These are phyloP conservation scores for Euproctis similis DNA, from an alignment of 2,888 invertebrate genomes.

Conservation along the genomic window DNA sequence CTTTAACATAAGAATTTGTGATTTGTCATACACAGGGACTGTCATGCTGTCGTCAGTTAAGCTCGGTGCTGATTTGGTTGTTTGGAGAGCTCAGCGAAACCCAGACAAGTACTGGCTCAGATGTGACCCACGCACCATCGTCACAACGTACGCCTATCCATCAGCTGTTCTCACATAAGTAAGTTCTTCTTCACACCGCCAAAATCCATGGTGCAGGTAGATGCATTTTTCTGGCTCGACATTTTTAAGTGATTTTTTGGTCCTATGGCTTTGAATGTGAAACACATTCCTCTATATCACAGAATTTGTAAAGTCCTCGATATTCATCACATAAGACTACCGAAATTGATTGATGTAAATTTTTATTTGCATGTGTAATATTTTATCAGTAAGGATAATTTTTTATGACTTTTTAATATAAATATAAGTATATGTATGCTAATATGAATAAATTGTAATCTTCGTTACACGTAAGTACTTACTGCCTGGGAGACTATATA, in stretches of 20 bases:
- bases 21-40: slow-evolving; percentile 52
- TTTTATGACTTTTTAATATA: no score
- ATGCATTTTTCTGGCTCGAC: no score
- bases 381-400: no score
- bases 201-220: no score
- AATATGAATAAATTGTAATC: not conserved
- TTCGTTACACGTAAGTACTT: not conserved
- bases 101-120: slow-evolving; percentile 13
- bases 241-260: no score
- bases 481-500: not conserved
- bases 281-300: no score
- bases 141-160: slow-evolving; percentile 41
- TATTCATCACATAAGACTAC: no score
- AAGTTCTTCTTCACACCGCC: slow-evolving; percentile 1
- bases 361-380: no score
- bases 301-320: no score
- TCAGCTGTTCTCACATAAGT: slow-evolving; percentile 59
- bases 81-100: slow-evolving; percentile 59
- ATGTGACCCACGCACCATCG: slow-evolving; percentile 8
- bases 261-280: no score
- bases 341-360: no score
- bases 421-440: no score
- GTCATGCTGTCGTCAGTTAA: slow-evolving; percentile 77
- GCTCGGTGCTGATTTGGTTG: slow-evolving; percentile 76
- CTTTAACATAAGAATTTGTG: not conserved